Evolutionary conservation across 2,113 vertebrate species (phyloP).

Genomic region (Calidris pugnax): DNA sequence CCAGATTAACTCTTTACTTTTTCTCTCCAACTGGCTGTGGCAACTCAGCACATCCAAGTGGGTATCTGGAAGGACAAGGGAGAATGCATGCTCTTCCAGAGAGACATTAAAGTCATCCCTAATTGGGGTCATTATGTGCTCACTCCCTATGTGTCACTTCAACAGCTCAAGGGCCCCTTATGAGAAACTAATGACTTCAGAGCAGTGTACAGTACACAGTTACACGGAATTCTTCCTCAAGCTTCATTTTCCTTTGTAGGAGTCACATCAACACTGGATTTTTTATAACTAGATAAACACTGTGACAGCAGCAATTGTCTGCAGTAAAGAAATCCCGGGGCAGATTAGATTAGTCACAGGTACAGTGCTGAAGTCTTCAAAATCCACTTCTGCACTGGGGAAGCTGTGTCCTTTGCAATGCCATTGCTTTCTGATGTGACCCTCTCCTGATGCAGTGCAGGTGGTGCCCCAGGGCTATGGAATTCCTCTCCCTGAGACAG

Average conservation of each 20-base stretch:
- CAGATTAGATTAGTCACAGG: not conserved
- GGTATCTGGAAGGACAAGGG: not conserved
- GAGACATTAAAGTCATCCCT: not conserved
- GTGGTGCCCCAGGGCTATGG: not conserved
- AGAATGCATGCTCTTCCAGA: not conserved
- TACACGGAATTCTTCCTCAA: not conserved
- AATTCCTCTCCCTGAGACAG: not conserved
- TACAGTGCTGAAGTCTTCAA: not conserved
- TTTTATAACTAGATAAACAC: not conserved
- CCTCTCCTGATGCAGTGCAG: not conserved
- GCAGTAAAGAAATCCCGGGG: not conserved
- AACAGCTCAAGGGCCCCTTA: not conserved
- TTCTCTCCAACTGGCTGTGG: not conserved
- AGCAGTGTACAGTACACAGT: not conserved
- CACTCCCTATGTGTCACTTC: not conserved
- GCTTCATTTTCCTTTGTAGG: not conserved
- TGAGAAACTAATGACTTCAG: not conserved
- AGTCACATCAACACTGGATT: not conserved
- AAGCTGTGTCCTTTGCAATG: not conserved
- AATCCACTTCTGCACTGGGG: not conserved
- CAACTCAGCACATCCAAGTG: not conserved
- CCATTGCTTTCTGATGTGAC: not conserved
- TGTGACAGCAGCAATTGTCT: not conserved
- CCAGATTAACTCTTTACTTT: not conserved
- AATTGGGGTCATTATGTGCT: not conserved